Percentiles rank a stretch among this genome's conserved stretches.
phyloP scores from a whole-genome alignment of 2,797 vertebrate genomes.

The Rhynchonycteris naso region DNA sequence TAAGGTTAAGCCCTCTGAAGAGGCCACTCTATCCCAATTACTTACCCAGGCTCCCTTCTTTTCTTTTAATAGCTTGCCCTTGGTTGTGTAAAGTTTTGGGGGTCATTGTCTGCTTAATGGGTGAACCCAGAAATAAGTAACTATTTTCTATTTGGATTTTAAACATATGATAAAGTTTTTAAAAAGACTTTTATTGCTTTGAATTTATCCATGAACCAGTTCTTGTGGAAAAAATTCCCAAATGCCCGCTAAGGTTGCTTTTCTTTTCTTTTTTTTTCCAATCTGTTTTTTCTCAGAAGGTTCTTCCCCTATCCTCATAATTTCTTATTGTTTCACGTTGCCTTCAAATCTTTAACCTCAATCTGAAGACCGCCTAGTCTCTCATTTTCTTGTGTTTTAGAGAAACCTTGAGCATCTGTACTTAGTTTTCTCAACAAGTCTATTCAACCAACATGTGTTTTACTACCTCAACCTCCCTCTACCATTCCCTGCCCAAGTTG shows the following conservation, averaged over 20 bases:
- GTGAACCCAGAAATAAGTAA: conserved; percentile 73
- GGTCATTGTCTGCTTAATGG: conserved; percentile 80
- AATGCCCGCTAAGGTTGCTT: background rate
- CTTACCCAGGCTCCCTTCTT: conserved; percentile 71
- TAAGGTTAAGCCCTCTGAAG: conserved; percentile 78
- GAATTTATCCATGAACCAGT: background rate
- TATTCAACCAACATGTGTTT: background rate
- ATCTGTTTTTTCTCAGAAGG: background rate
- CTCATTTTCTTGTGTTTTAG: background rate
- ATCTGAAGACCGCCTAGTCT: background rate
- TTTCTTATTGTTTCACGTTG: background rate
- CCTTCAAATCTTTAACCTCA: background rate
- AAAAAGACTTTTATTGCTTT: conserved; percentile 19
- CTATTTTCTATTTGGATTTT: conserved; percentile 76
- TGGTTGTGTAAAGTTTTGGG: conserved; percentile 77
- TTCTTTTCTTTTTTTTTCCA: background rate
- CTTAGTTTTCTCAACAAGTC: background rate
- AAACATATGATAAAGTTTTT: background rate
- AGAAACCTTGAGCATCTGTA: background rate
- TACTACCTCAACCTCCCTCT: background rate
- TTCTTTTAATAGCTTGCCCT: conserved; percentile 67
- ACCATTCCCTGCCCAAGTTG: background rate
- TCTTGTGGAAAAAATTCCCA: background rate
- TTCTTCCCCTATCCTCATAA: background rate
- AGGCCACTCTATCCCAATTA: conserved; percentile 79